These are phyloP conservation scores for Zophobas atratus DNA, from an alignment of 1,140 invertebrate genomes.

Conservation along the genomic window DNA sequence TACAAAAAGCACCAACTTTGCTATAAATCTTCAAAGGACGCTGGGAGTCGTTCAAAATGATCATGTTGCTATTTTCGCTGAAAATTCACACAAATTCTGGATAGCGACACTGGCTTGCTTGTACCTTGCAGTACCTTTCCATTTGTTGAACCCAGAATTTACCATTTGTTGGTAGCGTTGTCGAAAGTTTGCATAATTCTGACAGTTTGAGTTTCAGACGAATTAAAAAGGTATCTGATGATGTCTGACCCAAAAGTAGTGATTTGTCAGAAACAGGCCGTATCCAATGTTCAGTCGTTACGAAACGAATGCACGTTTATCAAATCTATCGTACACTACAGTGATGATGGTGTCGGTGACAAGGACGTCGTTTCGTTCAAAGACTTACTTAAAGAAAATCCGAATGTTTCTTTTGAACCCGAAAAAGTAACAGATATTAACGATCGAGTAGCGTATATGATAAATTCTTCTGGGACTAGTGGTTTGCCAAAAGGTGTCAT, in stretches of 20 bases:
- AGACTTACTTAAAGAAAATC: not conserved
- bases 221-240: conserved; percentile 4
- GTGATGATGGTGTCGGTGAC: not conserved
- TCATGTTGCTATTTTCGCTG: not conserved
- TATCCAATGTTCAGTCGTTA: not conserved
- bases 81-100: conserved; percentile 1
- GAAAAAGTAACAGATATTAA: not conserved
- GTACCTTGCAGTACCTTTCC: not conserved
- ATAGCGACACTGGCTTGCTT: not conserved
- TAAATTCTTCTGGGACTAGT: conserved; percentile 10
- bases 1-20: not conserved
- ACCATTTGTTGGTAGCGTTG: not conserved
- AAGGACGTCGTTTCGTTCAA: not conserved
- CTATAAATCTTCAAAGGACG: not conserved
- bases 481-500: conserved; percentile 13
- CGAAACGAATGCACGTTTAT: conserved; percentile 1
- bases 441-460: conserved; percentile 1
- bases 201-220: conserved; percentile 1
- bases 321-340: not conserved
- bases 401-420: not conserved
- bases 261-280: not conserved
- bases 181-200: not conserved
- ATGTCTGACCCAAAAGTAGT: conserved; percentile 1
- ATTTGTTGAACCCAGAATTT: conserved; percentile 2
- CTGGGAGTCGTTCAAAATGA: not conserved